A percentile compares a stretch with the other conserved stretches of the same genome.
phyloP scores from a whole-genome alignment of 2,113 vertebrate genomes.

The Oryzias javanicus region DNA sequence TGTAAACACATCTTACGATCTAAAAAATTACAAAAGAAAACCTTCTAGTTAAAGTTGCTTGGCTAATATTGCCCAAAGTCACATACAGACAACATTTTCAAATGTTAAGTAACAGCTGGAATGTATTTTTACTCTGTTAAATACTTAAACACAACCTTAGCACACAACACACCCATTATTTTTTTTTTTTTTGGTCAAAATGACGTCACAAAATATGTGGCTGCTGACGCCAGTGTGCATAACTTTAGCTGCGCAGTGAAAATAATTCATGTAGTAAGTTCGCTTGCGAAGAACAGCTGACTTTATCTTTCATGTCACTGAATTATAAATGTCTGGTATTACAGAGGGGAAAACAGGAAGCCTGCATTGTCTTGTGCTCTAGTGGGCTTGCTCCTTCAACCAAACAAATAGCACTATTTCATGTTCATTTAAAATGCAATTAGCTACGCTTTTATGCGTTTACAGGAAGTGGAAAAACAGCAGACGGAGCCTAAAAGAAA shows the following conservation, averaged over 20 bases:
- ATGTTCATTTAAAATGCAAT: background rate
- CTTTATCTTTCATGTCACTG: slow-evolving; percentile 6
- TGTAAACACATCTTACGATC: too few species aligned
- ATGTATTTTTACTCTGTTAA: too few species aligned
- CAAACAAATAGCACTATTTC: background rate
- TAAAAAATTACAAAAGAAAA: too few species aligned
- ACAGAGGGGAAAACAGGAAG: slow-evolving; percentile 1
- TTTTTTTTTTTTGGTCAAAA: too few species aligned
- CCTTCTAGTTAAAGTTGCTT: too few species aligned
- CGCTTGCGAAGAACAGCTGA: background rate
- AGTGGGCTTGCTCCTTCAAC: background rate
- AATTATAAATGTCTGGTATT: slow-evolving; percentile 12
- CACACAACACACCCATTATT: too few species aligned
- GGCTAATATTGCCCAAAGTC: too few species aligned
- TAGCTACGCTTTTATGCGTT: background rate
- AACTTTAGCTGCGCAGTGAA: background rate
- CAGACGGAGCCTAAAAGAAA: background rate
- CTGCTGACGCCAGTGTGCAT: background rate
- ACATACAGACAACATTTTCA: too few species aligned
- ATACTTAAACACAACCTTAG: too few species aligned
- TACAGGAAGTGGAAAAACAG: background rate
- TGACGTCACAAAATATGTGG: background rate
- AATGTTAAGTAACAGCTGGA: too few species aligned
- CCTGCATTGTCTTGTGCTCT: slow-evolving; percentile 5
- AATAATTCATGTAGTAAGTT: background rate